phyloP scores from a whole-genome alignment of 2,797 vertebrate species.

The Choloepus didactylus region DNA sequence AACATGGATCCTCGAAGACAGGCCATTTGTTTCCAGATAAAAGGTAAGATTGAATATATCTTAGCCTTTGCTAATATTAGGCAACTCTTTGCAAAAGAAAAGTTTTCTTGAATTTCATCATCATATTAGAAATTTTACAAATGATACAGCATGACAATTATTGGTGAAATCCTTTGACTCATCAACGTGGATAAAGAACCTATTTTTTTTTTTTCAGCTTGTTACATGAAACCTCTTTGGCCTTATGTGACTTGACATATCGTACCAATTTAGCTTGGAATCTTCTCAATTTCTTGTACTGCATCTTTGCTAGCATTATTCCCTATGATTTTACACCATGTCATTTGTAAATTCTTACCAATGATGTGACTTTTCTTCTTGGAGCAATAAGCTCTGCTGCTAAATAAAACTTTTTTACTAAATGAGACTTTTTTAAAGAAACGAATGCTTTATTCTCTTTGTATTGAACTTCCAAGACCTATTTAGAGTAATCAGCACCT shows the following conservation, averaged over 20 bases:
- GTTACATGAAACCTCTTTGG: neutral
- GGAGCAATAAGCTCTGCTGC: neutral
- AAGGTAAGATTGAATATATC: neutral
- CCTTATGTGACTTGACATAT: neutral
- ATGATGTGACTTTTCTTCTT: neutral
- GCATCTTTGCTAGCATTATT: neutral
- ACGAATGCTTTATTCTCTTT: neutral
- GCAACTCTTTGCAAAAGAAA: neutral
- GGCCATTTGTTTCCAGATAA: neutral
- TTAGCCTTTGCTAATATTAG: neutral
- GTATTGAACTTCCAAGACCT: neutral
- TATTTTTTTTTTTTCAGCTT: neutral
- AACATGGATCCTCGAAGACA: neutral
- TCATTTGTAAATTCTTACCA: neutral
- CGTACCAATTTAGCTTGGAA: neutral
- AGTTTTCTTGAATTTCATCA: neutral
- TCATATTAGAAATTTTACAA: neutral
- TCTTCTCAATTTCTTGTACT: neutral
- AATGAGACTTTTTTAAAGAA: neutral
- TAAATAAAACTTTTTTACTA: neutral
- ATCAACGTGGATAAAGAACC: neutral
- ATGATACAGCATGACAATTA: neutral
- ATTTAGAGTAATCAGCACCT: conserved; percentile 21
- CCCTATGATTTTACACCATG: neutral
- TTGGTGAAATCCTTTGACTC: neutral